Conservation (phyloP, 1,140 invertebrate genomes). For the Maniola jurtina region DNA sequence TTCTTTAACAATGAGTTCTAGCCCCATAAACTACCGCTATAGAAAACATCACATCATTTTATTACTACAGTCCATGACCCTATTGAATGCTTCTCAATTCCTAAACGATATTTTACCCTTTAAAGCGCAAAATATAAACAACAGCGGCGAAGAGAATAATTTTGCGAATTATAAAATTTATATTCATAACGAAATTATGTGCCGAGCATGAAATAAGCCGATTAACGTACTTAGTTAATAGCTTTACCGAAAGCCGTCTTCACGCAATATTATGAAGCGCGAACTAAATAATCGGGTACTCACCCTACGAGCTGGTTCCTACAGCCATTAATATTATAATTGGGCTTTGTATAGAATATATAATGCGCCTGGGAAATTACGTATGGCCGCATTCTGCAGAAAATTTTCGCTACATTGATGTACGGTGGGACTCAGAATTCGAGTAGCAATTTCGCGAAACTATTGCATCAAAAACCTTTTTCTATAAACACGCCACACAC, state of each 20-base stretch:
- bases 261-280: constrained; percentile 33
- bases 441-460: no score
- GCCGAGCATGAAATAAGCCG: constrained; percentile 41
- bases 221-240: constrained; percentile 41
- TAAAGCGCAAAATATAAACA: background rate
- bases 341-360: constrained; percentile 33
- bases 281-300: constrained; percentile 35
- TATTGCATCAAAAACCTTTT: no score
- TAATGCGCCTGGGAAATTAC: constrained; percentile 29
- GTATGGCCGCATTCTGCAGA: constrained; percentile 16
- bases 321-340: constrained; percentile 38
- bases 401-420: background rate
- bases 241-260: constrained; percentile 37
- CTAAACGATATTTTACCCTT: constrained; percentile 1
- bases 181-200: constrained; percentile 40
- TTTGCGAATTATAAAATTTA: constrained; percentile 39
- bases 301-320: constrained; percentile 27
- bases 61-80: no score
- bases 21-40: no score
- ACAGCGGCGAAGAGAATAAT: background rate
- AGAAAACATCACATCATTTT: no score
- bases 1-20: no score
- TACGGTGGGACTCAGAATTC: no score
- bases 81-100: background rate
- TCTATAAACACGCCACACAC: no score